These are phyloP conservation scores for Resseliella maxima DNA, from an alignment of 2,888 invertebrate species.

Conservation along the genomic window DNA sequence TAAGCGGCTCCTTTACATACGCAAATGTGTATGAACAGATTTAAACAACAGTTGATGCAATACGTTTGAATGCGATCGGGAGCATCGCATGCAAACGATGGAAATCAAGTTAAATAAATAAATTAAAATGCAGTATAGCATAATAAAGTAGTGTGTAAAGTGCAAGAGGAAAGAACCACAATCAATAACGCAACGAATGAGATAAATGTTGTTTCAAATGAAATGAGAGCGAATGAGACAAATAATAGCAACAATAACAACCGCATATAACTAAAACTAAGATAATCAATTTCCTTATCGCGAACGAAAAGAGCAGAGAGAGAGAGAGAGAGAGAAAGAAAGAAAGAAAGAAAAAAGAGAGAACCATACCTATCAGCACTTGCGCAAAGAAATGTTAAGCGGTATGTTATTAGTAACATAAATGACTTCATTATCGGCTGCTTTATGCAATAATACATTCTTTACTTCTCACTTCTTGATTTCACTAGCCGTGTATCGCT, in stretches of 20 bases:
- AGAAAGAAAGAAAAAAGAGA: background rate
- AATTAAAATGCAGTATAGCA: slow-evolving; percentile 35
- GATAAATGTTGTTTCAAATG: background rate
- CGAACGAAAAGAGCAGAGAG: background rate
- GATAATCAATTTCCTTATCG: slow-evolving; percentile 53
- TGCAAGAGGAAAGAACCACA: background rate
- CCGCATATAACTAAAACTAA: background rate
- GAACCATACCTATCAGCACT: slow-evolving; percentile 53
- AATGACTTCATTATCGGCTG: slow-evolving; percentile 54
- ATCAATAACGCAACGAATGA: background rate
- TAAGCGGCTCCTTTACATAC: slow-evolving; percentile 21
- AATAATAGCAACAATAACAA: slow-evolving; percentile 18
- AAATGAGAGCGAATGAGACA: background rate
- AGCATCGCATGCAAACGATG: slow-evolving; percentile 43
- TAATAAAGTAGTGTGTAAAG: background rate
- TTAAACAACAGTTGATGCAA: background rate
- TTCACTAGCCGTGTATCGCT: background rate
- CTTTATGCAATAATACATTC: slow-evolving; percentile 49
- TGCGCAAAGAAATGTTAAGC: slow-evolving; percentile 54
- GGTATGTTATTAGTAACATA: slow-evolving; percentile 53
- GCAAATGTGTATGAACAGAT: slow-evolving; percentile 26
- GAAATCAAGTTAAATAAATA: slow-evolving; percentile 33
- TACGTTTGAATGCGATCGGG: background rate
- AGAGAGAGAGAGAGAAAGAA: too few species aligned
- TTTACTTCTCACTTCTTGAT: background rate